Percentiles rank a stretch among this genome's conserved stretches.
Evolutionary conservation across 2,113 vertebrate genomes (phyloP).

Genomic region (Sakesphorus luctuosus): DNA sequence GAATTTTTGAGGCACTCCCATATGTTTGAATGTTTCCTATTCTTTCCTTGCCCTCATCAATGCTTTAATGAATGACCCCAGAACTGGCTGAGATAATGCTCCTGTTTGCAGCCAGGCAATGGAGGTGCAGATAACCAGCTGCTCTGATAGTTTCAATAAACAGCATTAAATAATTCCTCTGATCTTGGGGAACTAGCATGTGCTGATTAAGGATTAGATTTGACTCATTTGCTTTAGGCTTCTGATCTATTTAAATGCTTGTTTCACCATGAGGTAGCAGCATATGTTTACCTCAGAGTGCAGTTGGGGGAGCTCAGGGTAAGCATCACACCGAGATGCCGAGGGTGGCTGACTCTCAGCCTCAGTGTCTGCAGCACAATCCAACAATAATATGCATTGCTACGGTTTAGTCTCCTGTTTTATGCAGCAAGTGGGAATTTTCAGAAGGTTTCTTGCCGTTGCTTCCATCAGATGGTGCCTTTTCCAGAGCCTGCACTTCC

Average conservation of each 20-base stretch:
- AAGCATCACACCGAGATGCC: rapidly evolving
- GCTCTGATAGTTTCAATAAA: background rate
- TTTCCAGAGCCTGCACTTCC: background rate
- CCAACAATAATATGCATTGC: rapidly evolving
- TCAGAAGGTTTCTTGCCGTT: background rate
- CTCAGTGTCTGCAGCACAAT: background rate
- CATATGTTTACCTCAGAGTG: background rate
- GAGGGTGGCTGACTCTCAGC: background rate
- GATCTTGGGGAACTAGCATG: background rate
- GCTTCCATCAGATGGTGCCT: background rate
- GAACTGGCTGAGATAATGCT: background rate
- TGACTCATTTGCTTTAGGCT: background rate
- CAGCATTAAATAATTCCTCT: background rate
- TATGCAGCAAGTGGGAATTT: background rate
- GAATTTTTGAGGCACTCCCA: background rate
- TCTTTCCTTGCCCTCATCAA: background rate
- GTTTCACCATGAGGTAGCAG: background rate
- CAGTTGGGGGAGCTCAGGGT: background rate
- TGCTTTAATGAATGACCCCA: background rate
- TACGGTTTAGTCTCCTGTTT: background rate
- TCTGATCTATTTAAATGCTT: background rate
- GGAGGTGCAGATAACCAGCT: background rate
- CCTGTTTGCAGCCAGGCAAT: background rate
- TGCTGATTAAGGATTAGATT: background rate
- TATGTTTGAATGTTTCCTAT: background rate